Evolutionary conservation across 2,797 vertebrate genomes (phyloP).

Genomic region (Sebastes diaconus): DNA sequence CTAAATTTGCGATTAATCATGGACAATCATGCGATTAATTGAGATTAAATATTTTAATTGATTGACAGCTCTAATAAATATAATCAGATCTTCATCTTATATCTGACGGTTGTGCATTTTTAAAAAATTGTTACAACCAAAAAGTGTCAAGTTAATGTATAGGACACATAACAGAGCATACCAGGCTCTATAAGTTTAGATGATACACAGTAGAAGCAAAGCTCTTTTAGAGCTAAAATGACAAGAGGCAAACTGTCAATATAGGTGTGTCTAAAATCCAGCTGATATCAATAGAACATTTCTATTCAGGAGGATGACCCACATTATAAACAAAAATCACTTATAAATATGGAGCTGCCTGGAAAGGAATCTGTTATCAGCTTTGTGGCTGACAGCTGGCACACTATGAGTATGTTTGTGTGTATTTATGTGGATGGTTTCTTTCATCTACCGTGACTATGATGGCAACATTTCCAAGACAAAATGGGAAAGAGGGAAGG

Average conservation of each 20-base stretch:
- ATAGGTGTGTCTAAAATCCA: background rate
- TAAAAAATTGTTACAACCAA: background rate
- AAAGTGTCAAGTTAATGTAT: background rate
- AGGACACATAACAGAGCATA: background rate
- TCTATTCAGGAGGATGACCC: background rate
- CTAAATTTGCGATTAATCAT: too few species aligned
- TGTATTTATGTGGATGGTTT: background rate
- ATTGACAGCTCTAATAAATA: too few species aligned
- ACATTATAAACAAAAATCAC: conserved; percentile 1
- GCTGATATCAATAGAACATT: background rate
- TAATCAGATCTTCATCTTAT: background rate
- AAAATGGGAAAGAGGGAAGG: background rate
- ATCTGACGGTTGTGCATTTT: background rate
- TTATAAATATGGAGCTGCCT: background rate
- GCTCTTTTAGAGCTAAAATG: background rate
- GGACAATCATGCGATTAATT: too few species aligned
- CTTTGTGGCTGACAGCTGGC: conserved; percentile 5
- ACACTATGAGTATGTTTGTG: background rate
- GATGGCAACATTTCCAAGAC: background rate
- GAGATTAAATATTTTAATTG: too few species aligned
- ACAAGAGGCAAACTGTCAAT: background rate
- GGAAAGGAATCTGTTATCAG: background rate
- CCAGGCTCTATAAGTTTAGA: background rate
- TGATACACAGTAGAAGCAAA: background rate
- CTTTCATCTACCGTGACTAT: background rate